Evolutionary conservation across 2,888 invertebrate species (phyloP).

Genomic region (Rhogogaster chlorosoma): DNA sequence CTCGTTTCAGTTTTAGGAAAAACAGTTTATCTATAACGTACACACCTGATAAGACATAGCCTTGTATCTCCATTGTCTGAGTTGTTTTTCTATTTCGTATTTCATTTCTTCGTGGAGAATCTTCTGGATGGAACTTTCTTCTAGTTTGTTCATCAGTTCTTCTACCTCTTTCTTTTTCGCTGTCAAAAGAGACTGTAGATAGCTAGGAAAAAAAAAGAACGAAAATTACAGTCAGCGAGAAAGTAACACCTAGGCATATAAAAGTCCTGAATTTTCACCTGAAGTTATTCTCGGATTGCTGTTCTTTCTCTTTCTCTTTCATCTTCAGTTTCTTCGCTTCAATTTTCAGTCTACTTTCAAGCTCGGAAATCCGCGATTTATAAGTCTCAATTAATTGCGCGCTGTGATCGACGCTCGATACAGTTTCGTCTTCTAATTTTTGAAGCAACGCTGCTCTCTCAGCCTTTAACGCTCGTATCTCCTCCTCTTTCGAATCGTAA

Average conservation of each 20-base stretch:
- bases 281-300: constrained; percentile 44
- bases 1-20: background rate
- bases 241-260: background rate
- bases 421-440: constrained; percentile 65
- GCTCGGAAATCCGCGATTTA: constrained; percentile 64
- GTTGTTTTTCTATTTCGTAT: constrained; percentile 59
- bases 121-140: constrained; percentile 64
- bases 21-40: background rate
- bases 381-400: constrained; percentile 64
- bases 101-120: constrained; percentile 65
- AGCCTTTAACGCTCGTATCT: constrained; percentile 64
- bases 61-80: constrained; percentile 64
- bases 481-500: constrained; percentile 61
- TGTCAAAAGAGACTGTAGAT: constrained; percentile 63
- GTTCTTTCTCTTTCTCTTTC: constrained; percentile 44
- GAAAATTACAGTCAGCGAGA: background rate
- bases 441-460: constrained; percentile 62
- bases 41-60: constrained; percentile 64
- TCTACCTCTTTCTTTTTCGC: constrained; percentile 66
- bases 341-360: constrained; percentile 65
- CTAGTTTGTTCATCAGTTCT: constrained; percentile 65
- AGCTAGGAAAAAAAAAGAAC: constrained; percentile 61
- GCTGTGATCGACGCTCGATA: constrained; percentile 61
- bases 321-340: constrained; percentile 59
- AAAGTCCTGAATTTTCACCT: constrained; percentile 53